These are phyloP conservation scores for Laterallus jamaicensis DNA, from an alignment of 2,113 vertebrate species.

Conservation along the genomic window DNA sequence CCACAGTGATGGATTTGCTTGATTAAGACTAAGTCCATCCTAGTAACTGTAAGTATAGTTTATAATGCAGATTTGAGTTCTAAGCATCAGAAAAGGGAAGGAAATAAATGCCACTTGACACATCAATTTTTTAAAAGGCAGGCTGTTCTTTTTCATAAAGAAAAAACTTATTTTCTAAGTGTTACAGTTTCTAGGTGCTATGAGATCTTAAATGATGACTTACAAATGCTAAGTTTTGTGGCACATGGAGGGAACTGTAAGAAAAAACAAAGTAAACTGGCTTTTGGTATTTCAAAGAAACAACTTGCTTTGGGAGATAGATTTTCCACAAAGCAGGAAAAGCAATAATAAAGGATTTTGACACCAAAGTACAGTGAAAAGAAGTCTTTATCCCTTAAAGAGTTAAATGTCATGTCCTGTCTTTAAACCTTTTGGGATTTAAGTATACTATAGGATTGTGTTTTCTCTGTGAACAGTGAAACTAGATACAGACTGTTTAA, in stretches of 20 bases:
- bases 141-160: background rate
- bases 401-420: background rate
- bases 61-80: background rate
- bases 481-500: background rate
- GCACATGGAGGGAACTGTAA: background rate
- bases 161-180: background rate
- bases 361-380: background rate
- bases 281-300: background rate
- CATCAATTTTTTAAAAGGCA: background rate
- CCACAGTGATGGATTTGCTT: background rate
- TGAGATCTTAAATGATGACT: background rate
- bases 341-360: background rate
- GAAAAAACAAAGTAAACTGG: background rate
- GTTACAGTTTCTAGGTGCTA: background rate
- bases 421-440: background rate
- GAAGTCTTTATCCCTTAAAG: background rate
- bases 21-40: background rate
- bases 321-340: background rate
- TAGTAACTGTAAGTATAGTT: background rate
- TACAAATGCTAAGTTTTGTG: background rate
- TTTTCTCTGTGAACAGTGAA: background rate
- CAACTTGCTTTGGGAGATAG: rapidly evolving
- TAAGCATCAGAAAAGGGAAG: background rate
- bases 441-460: background rate
- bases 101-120: background rate